A percentile compares a stretch with the other conserved stretches of the same genome.
phyloP scores from a whole-genome alignment of 2,797 vertebrate genomes.

The Cryptoprocta ferox region DNA sequence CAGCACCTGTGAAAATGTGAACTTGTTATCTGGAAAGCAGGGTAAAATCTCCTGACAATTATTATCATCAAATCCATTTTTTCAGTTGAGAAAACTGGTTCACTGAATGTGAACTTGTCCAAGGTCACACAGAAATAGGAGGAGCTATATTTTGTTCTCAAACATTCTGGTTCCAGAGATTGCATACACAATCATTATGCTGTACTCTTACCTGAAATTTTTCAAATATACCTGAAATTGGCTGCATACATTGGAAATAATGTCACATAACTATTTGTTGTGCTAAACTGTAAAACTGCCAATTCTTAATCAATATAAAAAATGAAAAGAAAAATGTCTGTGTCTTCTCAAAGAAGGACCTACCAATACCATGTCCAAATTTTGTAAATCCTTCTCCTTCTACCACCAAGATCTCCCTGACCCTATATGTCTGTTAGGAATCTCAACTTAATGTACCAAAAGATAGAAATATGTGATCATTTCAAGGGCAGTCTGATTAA shows the following conservation, averaged over 20 bases:
- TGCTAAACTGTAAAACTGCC: neutral
- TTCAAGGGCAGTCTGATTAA: slow-evolving; percentile 56
- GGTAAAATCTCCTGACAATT: neutral
- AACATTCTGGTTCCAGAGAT: neutral
- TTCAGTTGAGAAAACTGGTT: neutral
- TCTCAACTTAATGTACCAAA: slow-evolving; percentile 62
- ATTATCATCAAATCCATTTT: neutral
- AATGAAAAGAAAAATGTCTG: neutral
- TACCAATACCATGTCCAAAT: neutral
- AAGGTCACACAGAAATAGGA: neutral
- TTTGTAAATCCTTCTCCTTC: neutral
- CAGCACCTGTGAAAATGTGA: neutral
- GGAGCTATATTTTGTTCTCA: neutral
- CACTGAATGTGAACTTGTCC: neutral
- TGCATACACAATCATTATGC: neutral
- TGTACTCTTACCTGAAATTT: neutral
- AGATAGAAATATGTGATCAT: slow-evolving; percentile 40
- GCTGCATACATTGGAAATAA: neutral
- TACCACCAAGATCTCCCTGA: neutral
- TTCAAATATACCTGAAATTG: neutral
- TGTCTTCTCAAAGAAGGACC: neutral
- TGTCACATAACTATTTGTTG: slow-evolving; percentile 8
- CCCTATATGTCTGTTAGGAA: neutral
- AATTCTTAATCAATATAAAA: neutral
- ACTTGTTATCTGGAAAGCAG: neutral